These are phyloP conservation scores for Pelodytes ibericus DNA, from an alignment of 2,797 vertebrate species.

Conservation along the genomic window DNA sequence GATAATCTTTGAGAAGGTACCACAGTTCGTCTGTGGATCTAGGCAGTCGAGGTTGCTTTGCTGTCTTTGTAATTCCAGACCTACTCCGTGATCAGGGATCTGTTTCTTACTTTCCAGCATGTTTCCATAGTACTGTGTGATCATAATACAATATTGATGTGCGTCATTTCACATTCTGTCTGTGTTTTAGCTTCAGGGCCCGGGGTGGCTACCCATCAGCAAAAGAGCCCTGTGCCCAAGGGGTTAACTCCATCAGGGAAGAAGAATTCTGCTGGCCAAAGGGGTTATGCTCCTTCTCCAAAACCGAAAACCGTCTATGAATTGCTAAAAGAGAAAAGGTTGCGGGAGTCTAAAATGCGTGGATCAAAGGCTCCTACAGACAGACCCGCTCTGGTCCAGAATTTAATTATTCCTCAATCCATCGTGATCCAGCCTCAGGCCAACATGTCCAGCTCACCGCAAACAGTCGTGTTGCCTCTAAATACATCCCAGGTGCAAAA, in stretches of 20 bases:
- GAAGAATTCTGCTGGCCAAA: background rate
- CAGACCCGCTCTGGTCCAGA: background rate
- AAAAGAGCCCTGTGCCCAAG: no score
- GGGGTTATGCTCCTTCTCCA: conserved; percentile 25
- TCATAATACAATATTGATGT: no score
- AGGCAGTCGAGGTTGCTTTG: no score
- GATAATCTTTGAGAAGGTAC: no score
- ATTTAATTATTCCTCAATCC: conserved; percentile 48
- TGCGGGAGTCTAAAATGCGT: conserved; percentile 40
- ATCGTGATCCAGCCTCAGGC: conserved; percentile 59
- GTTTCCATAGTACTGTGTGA: no score
- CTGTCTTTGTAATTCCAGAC: no score
- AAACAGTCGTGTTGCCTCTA: conserved; percentile 36
- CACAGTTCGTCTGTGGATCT: no score
- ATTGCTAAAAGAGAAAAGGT: conserved; percentile 69
- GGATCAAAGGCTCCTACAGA: conserved; percentile 40
- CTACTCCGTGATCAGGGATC: no score
- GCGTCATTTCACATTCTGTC: no score
- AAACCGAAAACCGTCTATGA: conserved; percentile 73
- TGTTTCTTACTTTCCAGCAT: no score
- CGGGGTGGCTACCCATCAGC: background rate
- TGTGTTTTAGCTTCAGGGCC: background rate
- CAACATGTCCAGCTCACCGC: background rate
- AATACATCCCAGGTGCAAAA: background rate
- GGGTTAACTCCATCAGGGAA: background rate